Evolutionary conservation across 2,888 invertebrate species (phyloP).

Genomic region (Chrysina gloriosa): DNA sequence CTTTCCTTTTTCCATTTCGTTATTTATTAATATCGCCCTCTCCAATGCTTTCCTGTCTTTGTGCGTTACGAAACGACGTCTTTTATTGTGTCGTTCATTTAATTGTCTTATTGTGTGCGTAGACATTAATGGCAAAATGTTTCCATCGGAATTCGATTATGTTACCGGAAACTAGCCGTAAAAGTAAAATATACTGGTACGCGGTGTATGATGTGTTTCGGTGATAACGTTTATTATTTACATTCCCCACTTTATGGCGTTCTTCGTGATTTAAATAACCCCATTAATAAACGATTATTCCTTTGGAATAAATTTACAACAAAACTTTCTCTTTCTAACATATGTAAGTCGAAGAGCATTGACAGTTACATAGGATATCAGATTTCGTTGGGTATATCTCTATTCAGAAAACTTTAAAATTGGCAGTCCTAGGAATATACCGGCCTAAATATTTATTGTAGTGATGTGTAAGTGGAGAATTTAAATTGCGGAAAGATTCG

Average conservation of each 20-base stretch:
- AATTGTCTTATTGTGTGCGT: conserved; percentile 29
- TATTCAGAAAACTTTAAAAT: no score
- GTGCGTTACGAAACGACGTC: conserved; percentile 25
- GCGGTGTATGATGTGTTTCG: neutral
- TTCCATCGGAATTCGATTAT: conserved; percentile 32
- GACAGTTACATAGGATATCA: no score
- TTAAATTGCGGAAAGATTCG: no score
- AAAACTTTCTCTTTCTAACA: no score
- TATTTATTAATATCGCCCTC: conserved; percentile 27
- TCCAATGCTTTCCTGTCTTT: conserved; percentile 26
- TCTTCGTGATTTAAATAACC: neutral
- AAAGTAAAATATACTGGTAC: conserved; percentile 18
- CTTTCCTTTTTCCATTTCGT: conserved; percentile 20
- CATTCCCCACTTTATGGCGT: neutral
- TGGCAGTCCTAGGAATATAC: no score
- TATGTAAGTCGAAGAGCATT: no score
- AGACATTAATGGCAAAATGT: conserved; percentile 32
- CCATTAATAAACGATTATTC: conserved; percentile 6
- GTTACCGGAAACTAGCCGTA: conserved; percentile 25
- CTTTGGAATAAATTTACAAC: neutral
- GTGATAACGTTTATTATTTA: neutral
- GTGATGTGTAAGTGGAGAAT: no score
- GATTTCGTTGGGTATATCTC: no score
- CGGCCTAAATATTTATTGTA: no score
- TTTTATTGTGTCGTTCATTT: conserved; percentile 33